A percentile compares a stretch with the other conserved stretches of the same genome.
These are phyloP conservation scores for Capitulum mitella DNA, from an alignment of 2,888 invertebrate species.

Conservation along the genomic window DNA sequence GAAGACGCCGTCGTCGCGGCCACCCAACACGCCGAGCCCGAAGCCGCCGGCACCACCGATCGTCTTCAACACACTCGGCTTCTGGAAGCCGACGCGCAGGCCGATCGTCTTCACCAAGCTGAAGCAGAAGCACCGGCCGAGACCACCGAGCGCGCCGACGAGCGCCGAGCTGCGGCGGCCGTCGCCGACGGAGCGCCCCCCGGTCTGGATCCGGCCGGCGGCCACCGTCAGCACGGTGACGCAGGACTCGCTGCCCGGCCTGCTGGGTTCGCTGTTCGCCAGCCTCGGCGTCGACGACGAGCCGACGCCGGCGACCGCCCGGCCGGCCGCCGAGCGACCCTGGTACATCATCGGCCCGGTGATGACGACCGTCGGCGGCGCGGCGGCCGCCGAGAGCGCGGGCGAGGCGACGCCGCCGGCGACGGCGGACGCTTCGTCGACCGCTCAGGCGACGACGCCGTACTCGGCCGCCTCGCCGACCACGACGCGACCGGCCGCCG, in stretches of 20 bases:
- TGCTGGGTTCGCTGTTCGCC: background rate
- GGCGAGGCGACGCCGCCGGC: background rate
- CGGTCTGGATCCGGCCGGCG: background rate
- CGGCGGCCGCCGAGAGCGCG: too few relatives aligned
- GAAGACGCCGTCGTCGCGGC: background rate
- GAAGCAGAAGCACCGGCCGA: background rate
- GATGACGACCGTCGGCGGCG: background rate
- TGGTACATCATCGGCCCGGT: conserved; percentile 19
- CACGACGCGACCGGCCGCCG: background rate
- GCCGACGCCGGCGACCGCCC: background rate
- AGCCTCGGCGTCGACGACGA: background rate
- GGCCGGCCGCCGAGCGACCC: background rate
- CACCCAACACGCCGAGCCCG: background rate
- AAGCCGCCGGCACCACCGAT: background rate
- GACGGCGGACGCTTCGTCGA: too few relatives aligned
- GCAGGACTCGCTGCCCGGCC: background rate
- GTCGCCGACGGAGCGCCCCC: too few relatives aligned
- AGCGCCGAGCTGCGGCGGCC: background rate
- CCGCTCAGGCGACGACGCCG: too few relatives aligned
- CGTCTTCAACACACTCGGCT: background rate
- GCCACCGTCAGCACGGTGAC: background rate
- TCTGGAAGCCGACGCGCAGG: background rate
- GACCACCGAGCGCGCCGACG: background rate
- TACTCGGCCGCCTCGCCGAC: too few relatives aligned
- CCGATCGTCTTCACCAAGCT: background rate